Conservation (phyloP, 2,113 vertebrate species). For the Irena cyanogastra region DNA sequence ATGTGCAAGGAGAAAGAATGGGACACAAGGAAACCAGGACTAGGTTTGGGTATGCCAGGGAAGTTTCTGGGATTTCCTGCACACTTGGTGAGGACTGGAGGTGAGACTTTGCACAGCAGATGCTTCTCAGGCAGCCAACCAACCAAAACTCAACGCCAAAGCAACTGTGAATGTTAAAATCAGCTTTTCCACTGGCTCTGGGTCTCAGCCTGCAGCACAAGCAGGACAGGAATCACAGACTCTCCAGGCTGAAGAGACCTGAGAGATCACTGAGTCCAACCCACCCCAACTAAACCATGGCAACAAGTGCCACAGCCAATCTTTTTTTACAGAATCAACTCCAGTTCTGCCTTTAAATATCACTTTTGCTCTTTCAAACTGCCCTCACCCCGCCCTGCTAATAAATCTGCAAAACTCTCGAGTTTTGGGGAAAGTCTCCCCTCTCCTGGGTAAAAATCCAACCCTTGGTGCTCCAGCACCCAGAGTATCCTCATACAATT, state of each 20-base stretch:
- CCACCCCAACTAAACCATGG: neutral
- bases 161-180: neutral
- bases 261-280: neutral
- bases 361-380: neutral
- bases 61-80: neutral
- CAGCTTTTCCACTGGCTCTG: rapidly evolving
- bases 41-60: neutral
- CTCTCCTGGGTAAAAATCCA: neutral
- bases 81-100: rapidly evolving
- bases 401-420: neutral
- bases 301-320: neutral
- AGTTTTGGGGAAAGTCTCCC: neutral
- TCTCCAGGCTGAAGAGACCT: neutral
- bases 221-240: neutral
- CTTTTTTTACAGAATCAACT: neutral
- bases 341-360: neutral
- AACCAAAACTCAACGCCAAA: neutral
- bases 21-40: neutral
- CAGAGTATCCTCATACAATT: too few relatives aligned
- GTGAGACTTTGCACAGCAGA: neutral
- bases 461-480: neutral
- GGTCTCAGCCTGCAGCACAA: neutral
- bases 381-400: neutral
- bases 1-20: neutral
- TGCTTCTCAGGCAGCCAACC: neutral